Base-by-base conservation (phyloP, 2,888 invertebrate species). In the Drosophila meridionalis region DNA sequence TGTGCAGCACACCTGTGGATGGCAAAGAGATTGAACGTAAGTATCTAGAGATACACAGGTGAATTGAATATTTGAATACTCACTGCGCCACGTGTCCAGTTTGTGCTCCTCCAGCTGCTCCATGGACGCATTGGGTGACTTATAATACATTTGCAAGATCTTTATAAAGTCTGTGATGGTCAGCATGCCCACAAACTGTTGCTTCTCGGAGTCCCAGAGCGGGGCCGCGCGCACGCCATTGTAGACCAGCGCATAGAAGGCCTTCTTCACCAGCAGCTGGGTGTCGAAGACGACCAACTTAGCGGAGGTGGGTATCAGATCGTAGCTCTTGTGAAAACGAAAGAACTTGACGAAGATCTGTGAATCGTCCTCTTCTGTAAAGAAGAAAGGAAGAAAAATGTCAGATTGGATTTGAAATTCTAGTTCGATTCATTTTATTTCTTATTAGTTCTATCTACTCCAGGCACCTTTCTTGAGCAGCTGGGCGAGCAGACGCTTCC, bases 261-360 rank as follows among this genome's bases (percentile, higher is more conserved):
- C 99, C 94, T 99, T 99, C 94, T 99, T 98, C 80, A 99, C 99
- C 84, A 98, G 96, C 73, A 99, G 95, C 93, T 99, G 98, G 53
- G 99, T 99, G 94, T 99, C 99, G 94, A 99, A 99, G 73, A 99
- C 99, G 83, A 99, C 99, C 93, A 99, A 95, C 94, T 99, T 99
- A 85, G 99, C 99, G 91, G 99, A 99, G 73, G 99, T 99, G 74
- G 99, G 99, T 93, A 99, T 99, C 94, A 99, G 95, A 95, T 99
- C 99, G 94, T 99, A 99, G 94, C 99, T 99, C 94, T 98, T 99
- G 95, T 99, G 99, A 94, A 99, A 99, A 94, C 98, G 98, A 96
- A 99, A 99, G 95, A 99, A 99, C 94, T 99, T 99, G 89, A 98
- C 98, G 94, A 98, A 98, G 92, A 99, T 98, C 94, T 98, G 98